Conservation (phyloP, 2,113 vertebrate species). For the Paralichthys olivaceus region DNA sequence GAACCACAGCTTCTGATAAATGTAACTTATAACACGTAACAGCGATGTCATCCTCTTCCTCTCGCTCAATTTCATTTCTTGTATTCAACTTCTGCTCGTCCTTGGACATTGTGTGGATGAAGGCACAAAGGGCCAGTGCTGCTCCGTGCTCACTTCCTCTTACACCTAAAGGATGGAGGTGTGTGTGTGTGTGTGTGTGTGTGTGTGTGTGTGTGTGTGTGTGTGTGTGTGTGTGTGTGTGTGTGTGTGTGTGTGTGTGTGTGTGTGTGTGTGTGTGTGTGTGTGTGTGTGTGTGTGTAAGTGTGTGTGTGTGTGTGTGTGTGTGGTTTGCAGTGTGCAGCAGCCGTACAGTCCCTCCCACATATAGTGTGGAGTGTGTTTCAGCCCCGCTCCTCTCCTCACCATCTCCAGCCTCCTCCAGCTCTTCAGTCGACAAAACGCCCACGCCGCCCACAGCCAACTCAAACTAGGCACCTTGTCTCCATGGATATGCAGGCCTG, state of each 20-base stretch:
- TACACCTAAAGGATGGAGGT: too few relatives aligned
- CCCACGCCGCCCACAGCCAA: slow-evolving; percentile 68
- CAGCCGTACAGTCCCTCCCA: slow-evolving; percentile 41
- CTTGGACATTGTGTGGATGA: too few relatives aligned
- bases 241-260: slow-evolving; percentile 1
- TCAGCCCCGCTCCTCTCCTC: slow-evolving; percentile 50
- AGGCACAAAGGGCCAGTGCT: too few relatives aligned
- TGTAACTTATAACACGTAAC: too few relatives aligned
- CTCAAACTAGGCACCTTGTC: slow-evolving; percentile 68
- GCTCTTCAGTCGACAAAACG: slow-evolving; percentile 63
- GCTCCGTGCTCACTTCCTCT: too few relatives aligned
- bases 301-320: neutral
- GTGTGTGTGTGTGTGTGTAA: neutral
- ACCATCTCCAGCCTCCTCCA: slow-evolving; percentile 53
- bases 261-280: neutral
- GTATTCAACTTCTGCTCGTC: slow-evolving; percentile 1
- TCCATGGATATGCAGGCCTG: slow-evolving; percentile 80
- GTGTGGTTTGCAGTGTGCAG: slow-evolving; percentile 6
- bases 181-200: neutral
- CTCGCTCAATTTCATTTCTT: neutral
- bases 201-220: neutral
- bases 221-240: neutral
- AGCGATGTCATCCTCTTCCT: too few relatives aligned
- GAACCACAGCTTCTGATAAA: too few relatives aligned
- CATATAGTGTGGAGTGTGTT: slow-evolving; percentile 43